These are phyloP conservation scores for Leiothrix lutea DNA, from an alignment of 2,113 vertebrate species.

Conservation along the genomic window DNA sequence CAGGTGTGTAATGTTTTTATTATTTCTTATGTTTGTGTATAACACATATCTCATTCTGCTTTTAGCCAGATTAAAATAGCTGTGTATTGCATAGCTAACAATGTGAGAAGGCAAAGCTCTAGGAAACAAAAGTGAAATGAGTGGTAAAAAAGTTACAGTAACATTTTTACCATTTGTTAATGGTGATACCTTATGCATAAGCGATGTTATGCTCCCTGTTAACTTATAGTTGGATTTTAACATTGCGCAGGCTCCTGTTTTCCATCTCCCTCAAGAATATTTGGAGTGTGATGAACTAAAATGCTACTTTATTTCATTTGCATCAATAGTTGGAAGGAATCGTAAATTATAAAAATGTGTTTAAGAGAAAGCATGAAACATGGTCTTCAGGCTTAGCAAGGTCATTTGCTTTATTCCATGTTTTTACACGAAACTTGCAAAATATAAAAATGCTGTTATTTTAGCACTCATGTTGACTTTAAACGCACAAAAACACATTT, in stretches of 20 bases:
- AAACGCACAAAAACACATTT: neutral
- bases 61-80: neutral
- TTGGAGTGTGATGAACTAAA: neutral
- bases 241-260: neutral
- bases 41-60: neutral
- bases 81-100: neutral
- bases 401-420: neutral
- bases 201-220: neutral
- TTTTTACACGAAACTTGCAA: neutral
- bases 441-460: neutral
- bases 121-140: neutral
- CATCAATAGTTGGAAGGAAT: neutral
- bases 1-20: neutral
- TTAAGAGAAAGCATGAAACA: neutral
- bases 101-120: neutral
- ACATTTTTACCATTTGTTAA: neutral
- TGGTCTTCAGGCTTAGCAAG: neutral
- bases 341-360: neutral
- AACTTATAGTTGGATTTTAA: neutral
- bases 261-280: neutral
- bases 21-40: neutral
- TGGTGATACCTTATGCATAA: neutral
- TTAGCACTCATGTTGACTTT: neutral
- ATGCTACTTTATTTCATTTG: neutral
- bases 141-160: neutral